Conservation (phyloP, 2,888 invertebrate genomes). For the Ceriagrion tenellum region DNA sequence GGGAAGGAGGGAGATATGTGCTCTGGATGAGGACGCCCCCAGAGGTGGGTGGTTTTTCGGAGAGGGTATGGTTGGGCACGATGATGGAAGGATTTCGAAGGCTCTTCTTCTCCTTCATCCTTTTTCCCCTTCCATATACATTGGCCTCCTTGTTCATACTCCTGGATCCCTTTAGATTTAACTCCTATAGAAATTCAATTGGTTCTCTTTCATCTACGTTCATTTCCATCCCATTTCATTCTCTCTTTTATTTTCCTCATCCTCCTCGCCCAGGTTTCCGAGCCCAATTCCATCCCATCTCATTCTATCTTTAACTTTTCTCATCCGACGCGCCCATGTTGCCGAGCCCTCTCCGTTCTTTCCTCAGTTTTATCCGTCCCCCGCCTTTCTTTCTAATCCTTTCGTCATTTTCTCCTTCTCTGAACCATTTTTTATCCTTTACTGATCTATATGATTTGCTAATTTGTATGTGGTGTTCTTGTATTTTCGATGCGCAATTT, state of each 20-base stretch:
- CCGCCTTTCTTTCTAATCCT: too few species aligned
- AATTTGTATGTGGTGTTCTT: too few species aligned
- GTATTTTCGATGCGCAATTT: too few species aligned
- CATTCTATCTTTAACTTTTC: too few species aligned
- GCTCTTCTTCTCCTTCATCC: neutral
- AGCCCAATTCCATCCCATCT: too few species aligned
- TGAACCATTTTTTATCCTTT: too few species aligned
- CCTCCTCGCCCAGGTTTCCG: neutral
- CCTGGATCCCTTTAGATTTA: neutral
- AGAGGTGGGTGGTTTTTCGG: neutral
- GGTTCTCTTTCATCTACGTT: slow-evolving; percentile 41
- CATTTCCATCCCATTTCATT: neutral
- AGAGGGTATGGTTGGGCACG: neutral
- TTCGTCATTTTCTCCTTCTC: too few species aligned
- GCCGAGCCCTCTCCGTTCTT: too few species aligned
- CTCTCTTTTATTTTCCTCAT: neutral
- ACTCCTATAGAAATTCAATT: slow-evolving; percentile 39
- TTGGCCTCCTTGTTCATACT: neutral
- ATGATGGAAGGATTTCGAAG: neutral
- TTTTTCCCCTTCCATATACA: neutral
- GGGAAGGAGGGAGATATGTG: neutral
- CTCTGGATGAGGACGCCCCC: neutral
- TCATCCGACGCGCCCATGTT: too few species aligned
- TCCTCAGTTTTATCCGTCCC: too few species aligned
- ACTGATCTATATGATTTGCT: too few species aligned